Percentiles rank a stretch among this genome's conserved stretches.
phyloP scores from a whole-genome alignment of 2,797 vertebrate genomes.

The Gastrophryne carolinensis region DNA sequence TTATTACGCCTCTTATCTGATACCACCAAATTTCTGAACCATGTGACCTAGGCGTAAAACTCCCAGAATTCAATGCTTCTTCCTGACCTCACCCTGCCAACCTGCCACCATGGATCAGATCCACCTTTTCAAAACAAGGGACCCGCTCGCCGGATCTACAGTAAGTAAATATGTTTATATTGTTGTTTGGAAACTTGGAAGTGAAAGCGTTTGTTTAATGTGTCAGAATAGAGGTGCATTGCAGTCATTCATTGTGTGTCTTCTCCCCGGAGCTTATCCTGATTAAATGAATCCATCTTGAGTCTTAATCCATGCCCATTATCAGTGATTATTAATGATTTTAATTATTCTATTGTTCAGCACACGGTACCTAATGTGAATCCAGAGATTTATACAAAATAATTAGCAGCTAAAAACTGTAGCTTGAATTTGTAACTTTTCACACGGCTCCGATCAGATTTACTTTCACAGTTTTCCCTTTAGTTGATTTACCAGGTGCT shows the following conservation, averaged over 20 bases:
- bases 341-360: background rate
- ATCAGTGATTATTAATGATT: background rate
- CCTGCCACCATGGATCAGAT: slow-evolving; percentile 19
- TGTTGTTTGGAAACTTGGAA: background rate
- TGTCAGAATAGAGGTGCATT: background rate
- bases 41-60: slow-evolving; percentile 17
- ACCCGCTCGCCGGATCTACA: slow-evolving; percentile 74
- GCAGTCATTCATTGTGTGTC: background rate
- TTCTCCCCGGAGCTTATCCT: background rate
- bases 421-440: no score
- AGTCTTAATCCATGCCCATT: background rate
- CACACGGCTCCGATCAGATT: no score
- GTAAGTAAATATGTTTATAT: slow-evolving; percentile 72
- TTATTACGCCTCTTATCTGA: slow-evolving; percentile 27
- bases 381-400: background rate
- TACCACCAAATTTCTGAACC: background rate
- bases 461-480: no score
- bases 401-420: background rate
- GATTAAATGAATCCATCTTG: background rate
- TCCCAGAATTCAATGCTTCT: slow-evolving; percentile 24
- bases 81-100: slow-evolving; percentile 14
- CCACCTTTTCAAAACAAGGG: slow-evolving; percentile 76
- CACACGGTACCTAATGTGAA: background rate
- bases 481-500: no score
- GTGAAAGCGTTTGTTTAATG: background rate